Evolutionary conservation across 2,797 vertebrate genomes (phyloP).

Genomic region (Aselliscus stoliczkanus): DNA sequence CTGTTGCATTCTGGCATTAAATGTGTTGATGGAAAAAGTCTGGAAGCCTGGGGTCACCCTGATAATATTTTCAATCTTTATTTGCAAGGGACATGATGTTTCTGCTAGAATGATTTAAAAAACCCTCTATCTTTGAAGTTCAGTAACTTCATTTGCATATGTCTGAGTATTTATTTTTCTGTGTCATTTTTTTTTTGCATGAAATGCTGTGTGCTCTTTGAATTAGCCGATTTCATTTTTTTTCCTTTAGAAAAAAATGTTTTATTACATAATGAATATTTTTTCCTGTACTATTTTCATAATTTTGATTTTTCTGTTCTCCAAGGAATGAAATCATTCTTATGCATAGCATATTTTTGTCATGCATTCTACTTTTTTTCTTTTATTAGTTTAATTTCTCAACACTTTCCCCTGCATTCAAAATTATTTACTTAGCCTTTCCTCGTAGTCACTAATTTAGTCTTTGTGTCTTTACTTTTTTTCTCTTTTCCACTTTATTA

Average conservation of each 20-base stretch:
- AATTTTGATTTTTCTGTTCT: neutral
- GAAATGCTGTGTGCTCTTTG: neutral
- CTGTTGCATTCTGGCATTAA: neutral
- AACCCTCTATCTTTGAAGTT: neutral
- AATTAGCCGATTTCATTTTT: neutral
- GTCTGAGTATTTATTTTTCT: neutral
- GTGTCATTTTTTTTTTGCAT: neutral
- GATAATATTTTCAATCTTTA: neutral
- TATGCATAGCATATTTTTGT: neutral
- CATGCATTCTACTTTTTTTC: neutral
- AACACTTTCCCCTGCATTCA: neutral
- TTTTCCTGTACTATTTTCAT: neutral
- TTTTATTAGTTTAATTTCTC: neutral
- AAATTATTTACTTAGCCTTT: neutral
- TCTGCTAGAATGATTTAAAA: neutral
- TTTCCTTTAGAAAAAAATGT: neutral
- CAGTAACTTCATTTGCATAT: neutral
- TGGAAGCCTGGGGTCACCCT: neutral
- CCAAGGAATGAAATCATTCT: neutral
- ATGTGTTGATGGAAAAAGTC: neutral
- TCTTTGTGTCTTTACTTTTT: too few species aligned
- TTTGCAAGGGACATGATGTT: neutral
- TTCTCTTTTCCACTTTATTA: too few species aligned
- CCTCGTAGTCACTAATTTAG: too few species aligned
- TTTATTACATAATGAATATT: neutral